phyloP scores from a whole-genome alignment of 2,797 vertebrate species.

The Danionella dracula region DNA sequence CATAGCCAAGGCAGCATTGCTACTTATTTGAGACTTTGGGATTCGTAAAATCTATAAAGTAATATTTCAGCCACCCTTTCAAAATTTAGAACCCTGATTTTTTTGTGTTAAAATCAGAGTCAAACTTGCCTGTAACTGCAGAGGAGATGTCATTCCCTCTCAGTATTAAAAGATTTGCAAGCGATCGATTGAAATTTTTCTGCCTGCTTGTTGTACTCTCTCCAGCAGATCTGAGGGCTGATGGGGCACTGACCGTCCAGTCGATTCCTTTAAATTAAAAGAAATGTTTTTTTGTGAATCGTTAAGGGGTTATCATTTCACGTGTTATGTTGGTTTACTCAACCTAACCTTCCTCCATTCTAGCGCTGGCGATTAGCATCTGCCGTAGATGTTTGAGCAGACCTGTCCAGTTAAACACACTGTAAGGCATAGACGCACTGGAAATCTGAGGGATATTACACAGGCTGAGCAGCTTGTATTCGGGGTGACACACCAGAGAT shows the following conservation, averaged over 20 bases:
- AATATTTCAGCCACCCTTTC: no score
- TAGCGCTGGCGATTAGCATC: conserved; percentile 90
- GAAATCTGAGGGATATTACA: conserved; percentile 87
- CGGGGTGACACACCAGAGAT: conserved; percentile 82
- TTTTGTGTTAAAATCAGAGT: no score
- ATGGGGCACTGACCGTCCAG: conserved; percentile 77
- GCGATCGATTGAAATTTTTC: conserved; percentile 77
- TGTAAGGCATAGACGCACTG: conserved; percentile 79
- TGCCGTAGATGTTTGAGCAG: conserved; percentile 90
- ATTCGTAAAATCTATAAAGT: no score
- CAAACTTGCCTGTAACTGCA: conserved; percentile 76
- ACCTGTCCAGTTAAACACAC: conserved; percentile 84
- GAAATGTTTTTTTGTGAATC: not conserved
- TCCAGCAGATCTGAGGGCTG: conserved; percentile 38
- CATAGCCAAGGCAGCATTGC: no score
- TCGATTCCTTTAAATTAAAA: conserved; percentile 75
- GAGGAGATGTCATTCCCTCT: conserved; percentile 81
- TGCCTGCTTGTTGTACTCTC: conserved; percentile 49
- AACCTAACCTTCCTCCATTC: conserved; percentile 88
- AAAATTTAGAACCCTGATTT: no score
- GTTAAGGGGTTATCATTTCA: not conserved
- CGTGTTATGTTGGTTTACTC: not conserved
- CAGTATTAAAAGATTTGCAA: conserved; percentile 88
- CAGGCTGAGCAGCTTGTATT: conserved; percentile 87
- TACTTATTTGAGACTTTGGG: no score